Conservation (phyloP, 1,140 invertebrate genomes). For the Sarcophaga bullata region DNA sequence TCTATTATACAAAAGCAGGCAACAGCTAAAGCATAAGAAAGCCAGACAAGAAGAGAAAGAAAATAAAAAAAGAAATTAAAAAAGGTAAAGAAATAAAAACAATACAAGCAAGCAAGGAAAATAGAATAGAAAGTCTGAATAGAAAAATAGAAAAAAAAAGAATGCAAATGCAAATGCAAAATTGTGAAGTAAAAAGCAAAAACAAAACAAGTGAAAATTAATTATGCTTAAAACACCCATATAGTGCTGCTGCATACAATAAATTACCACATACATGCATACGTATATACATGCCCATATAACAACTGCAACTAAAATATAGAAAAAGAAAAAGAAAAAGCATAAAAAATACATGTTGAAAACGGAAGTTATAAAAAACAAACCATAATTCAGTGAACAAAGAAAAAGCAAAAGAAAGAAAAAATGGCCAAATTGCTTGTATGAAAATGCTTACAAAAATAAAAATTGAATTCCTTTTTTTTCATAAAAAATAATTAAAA, state of each 20-base stretch:
- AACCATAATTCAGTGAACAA: conserved; percentile 21
- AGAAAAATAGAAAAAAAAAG: too few species aligned
- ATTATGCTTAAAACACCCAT: conserved; percentile 2
- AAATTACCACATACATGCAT: background rate
- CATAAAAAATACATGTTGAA: background rate
- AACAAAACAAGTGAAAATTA: background rate
- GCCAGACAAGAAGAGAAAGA: conserved; percentile 13
- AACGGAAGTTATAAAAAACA: conserved; percentile 25
- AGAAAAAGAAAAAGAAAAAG: background rate
- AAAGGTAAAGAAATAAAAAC: too few species aligned
- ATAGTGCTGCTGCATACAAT: conserved; percentile 16
- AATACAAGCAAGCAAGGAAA: too few species aligned
- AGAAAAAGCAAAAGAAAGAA: background rate
- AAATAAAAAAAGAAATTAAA: background rate
- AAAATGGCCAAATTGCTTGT: background rate
- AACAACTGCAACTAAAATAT: too few species aligned
- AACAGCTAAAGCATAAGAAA: conserved; percentile 10
- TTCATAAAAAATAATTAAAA: background rate
- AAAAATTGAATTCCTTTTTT: background rate
- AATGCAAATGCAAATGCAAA: conserved; percentile 14
- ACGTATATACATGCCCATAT: too few species aligned
- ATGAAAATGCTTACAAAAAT: background rate
- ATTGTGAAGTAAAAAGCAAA: background rate
- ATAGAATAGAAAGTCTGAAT: too few species aligned
- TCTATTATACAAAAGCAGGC: conserved; percentile 15